These are phyloP conservation scores for Spea bombifrons DNA, from an alignment of 2,113 vertebrate genomes.

Conservation along the genomic window DNA sequence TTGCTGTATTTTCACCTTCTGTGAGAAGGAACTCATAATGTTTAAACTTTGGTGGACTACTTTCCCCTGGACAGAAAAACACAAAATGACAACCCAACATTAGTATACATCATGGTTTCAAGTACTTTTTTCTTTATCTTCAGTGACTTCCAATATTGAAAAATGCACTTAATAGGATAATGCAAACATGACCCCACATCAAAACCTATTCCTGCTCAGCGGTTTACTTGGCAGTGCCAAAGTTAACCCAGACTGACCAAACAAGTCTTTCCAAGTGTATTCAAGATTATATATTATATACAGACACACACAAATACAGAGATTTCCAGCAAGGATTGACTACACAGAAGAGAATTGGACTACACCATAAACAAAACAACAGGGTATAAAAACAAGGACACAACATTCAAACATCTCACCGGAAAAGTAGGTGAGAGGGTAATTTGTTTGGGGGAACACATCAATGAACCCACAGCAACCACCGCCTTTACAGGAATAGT, in stretches of 20 bases:
- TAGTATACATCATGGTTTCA: no score
- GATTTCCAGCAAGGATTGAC: no score
- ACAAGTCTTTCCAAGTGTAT: background rate
- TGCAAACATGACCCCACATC: no score
- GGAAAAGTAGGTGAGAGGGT: slow-evolving; percentile 86
- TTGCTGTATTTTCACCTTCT: slow-evolving; percentile 91
- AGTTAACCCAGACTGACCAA: background rate
- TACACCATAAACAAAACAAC: no score
- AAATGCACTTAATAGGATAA: no score
- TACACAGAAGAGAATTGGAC: no score
- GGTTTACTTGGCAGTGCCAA: background rate
- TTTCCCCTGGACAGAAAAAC: slow-evolving; percentile 76
- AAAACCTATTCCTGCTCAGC: background rate
- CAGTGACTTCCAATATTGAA: no score
- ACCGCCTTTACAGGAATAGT: slow-evolving; percentile 89
- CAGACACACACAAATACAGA: no score
- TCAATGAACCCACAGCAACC: slow-evolving; percentile 84
- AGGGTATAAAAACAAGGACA: no score
- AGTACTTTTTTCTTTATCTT: no score
- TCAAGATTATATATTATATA: no score
- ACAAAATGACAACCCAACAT: no score
- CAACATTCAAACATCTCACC: slow-evolving; percentile 64
- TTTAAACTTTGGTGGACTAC: slow-evolving; percentile 91
- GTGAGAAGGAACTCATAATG: slow-evolving; percentile 92
- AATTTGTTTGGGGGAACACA: slow-evolving; percentile 82